A percentile compares a stretch with the other conserved stretches of the same genome.
These are phyloP conservation scores for Sclerurus mexicanus DNA, from an alignment of 2,113 vertebrate genomes.

Conservation along the genomic window DNA sequence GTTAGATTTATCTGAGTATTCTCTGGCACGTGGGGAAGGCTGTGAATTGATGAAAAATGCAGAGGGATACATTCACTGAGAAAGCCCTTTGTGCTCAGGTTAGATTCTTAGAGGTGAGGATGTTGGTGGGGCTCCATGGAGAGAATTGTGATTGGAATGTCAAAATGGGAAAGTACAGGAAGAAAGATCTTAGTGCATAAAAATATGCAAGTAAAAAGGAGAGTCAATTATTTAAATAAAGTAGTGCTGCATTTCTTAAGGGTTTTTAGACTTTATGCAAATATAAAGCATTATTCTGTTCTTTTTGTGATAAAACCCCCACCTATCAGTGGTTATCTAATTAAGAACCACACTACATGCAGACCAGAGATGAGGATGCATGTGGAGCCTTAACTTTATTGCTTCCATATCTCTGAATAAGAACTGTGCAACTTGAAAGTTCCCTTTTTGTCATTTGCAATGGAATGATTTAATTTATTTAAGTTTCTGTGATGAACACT, in stretches of 20 bases:
- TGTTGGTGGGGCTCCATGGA: not conserved
- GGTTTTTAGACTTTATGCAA: not conserved
- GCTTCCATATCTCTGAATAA: slow-evolving; percentile 43
- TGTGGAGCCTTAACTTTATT: slow-evolving; percentile 46
- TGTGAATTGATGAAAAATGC: not conserved
- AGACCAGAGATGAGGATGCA: not conserved
- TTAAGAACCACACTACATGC: not conserved
- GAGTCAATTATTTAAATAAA: not conserved
- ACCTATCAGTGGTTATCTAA: not conserved
- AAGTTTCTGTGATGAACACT: slow-evolving; percentile 49
- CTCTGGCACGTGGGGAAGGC: not conserved
- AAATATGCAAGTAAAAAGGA: not conserved
- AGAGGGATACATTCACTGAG: not conserved
- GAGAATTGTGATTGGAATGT: not conserved
- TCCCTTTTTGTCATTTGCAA: slow-evolving; percentile 29
- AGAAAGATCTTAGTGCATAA: not conserved
- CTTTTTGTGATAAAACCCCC: not conserved
- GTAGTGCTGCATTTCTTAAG: not conserved
- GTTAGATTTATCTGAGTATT: not conserved
- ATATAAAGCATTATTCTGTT: not conserved
- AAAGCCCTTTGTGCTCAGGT: not conserved
- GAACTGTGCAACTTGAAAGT: slow-evolving; percentile 21
- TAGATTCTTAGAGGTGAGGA: not conserved
- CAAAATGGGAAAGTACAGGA: not conserved
- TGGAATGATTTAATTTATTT: slow-evolving; percentile 54